Evolutionary conservation across 1,140 invertebrate species (phyloP), one percentile per base, ranked within the genome.

Genomic region (Sarcophaga peregrina): DNA sequence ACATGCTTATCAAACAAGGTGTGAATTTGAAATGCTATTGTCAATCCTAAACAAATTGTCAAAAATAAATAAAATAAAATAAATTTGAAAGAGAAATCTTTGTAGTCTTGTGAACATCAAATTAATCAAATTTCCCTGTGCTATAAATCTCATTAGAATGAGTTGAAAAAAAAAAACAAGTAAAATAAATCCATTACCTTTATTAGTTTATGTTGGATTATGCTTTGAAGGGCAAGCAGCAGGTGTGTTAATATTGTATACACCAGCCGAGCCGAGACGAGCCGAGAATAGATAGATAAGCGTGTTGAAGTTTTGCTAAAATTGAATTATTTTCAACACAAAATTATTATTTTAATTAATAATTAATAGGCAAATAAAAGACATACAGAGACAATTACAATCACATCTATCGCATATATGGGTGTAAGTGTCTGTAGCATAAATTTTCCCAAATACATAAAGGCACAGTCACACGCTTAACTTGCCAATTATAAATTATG

Each of bases 341-440:
- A n/a, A 17, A 25, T 68, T 68, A 68, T 68, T 68, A 68, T 68
- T 68, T 68, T 68, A 68, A 68, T 68, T 68, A 68, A 68, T 68
- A 68, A 68, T 68, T 68, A 68, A 68, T 68, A 68, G 62, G 62
- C 62, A 68, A 20, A 68, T 68, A 68, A 68, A 68, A 68, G 62
- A 17, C 62, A 58, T 58, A 68, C 20, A 68, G 62, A 25, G 7
- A 68, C n/a, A 68, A 68, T 68, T 37, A 37, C 62, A 68, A 68
- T 13, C 54, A 58, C 54, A 58, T n/a, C 13, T 7, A 58, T 13
- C 5, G 15, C 15, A 58, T n/a, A 15, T n/a, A 58, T 58, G 15
- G 15, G 13, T 6, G 15, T 58, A 58, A 1, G 54, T 58, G 4
- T 37, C 15, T 13, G 13, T 13, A n/a, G 54, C 6, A 4, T 58